Evolutionary conservation across 1,140 invertebrate genomes (phyloP).

Genomic region (Leptinotarsa defecta): DNA sequence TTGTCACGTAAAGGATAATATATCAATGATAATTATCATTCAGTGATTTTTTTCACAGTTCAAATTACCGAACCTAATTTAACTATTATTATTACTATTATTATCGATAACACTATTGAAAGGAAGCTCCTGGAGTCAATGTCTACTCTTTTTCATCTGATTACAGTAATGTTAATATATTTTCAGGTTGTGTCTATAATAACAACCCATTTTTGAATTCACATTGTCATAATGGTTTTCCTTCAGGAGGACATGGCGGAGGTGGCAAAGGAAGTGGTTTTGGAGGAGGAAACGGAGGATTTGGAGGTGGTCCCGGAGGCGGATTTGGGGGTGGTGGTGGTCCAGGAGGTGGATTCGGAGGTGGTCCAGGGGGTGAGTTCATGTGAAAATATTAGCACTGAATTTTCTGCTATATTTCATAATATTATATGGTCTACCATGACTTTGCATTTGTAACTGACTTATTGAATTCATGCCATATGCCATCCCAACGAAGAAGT

Average conservation of each 20-base stretch:
- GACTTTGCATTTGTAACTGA: too few species aligned
- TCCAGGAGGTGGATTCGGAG: slow-evolving; percentile 9
- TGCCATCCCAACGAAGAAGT: too few species aligned
- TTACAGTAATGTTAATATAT: not conserved
- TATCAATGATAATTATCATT: too few species aligned
- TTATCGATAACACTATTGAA: too few species aligned
- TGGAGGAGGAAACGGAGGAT: not conserved
- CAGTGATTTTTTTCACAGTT: too few species aligned
- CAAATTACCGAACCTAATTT: too few species aligned
- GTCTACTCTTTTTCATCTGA: too few species aligned
- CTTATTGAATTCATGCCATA: too few species aligned
- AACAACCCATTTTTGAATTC: slow-evolving; percentile 15
- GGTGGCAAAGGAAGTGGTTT: not conserved
- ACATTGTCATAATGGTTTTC: slow-evolving; percentile 16
- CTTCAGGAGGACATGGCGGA: not conserved
- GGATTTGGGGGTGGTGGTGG: not conserved
- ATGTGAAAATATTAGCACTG: not conserved
- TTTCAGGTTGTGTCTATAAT: slow-evolving; percentile 12
- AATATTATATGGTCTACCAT: not conserved
- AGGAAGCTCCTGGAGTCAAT: too few species aligned
- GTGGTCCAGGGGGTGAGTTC: slow-evolving; percentile 3
- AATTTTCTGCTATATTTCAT: not conserved
- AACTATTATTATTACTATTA: too few species aligned
- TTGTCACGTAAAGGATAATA: too few species aligned
- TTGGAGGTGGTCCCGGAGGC: not conserved